Conservation (phyloP, 2,797 vertebrate species). For the Acanthurus leucopareius region DNA sequence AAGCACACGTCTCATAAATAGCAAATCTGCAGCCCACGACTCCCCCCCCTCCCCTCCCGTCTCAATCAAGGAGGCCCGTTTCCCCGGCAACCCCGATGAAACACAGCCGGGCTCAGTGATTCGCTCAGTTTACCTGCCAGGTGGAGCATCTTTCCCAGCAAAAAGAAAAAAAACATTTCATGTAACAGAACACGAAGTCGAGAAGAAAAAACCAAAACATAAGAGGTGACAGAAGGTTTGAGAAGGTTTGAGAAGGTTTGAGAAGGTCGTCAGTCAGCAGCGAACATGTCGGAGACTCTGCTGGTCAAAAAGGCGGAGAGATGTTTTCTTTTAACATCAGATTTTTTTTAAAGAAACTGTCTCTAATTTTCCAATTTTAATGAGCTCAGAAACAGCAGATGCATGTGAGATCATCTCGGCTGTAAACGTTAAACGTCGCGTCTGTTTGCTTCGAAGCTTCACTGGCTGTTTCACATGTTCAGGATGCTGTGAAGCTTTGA, state of each 20-base stretch:
- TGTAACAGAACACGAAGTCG: not conserved
- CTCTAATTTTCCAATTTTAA: no score
- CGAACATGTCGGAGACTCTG: not conserved
- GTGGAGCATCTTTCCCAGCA: not conserved
- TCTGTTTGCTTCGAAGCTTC: not conserved
- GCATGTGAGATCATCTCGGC: not conserved
- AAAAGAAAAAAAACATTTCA: not conserved
- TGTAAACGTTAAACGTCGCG: not conserved
- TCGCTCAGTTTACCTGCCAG: not conserved
- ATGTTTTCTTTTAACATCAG: not conserved
- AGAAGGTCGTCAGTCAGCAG: slow-evolving; percentile 10
- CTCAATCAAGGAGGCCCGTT: slow-evolving; percentile 5
- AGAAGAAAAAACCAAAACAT: not conserved
- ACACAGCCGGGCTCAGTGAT: not conserved
- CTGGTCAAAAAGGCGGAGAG: no score
- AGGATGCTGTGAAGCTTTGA: not conserved
- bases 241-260: not conserved
- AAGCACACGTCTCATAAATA: slow-evolving; percentile 68
- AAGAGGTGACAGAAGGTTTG: not conserved
- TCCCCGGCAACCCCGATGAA: slow-evolving; percentile 8
- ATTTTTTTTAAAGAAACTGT: no score
- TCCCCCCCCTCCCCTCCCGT: not conserved
- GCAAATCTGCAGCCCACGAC: slow-evolving; percentile 27
- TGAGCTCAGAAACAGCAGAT: no score
- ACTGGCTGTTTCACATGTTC: no score